Evolutionary conservation across 2,113 vertebrate species (phyloP).

Genomic region (Corythornis vintsioides): DNA sequence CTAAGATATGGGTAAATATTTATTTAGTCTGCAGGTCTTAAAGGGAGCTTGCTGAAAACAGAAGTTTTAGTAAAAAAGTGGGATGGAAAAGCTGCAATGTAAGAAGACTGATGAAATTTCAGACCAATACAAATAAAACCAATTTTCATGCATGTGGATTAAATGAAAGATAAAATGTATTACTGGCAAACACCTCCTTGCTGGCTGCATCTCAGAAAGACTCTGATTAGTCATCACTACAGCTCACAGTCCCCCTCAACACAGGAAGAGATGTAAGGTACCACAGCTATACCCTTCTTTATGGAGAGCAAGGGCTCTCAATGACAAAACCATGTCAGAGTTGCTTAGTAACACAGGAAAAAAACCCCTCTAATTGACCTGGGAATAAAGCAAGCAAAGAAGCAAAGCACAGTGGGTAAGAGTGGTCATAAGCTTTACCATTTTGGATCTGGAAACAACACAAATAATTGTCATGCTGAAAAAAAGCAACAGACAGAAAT

Average conservation of each 20-base stretch:
- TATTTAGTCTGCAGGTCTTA: neutral
- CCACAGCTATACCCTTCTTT: neutral
- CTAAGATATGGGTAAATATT: conserved; percentile 27
- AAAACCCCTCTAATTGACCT: neutral
- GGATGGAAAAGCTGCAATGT: neutral
- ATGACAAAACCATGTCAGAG: neutral
- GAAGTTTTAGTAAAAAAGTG: neutral
- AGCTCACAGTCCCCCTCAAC: neutral
- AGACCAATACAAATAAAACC: neutral
- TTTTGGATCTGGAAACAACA: neutral
- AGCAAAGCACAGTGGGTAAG: neutral
- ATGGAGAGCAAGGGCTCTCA: neutral
- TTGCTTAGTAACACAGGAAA: neutral
- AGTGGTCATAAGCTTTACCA: neutral
- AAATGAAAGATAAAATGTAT: neutral
- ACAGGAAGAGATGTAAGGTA: neutral
- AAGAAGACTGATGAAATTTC: neutral
- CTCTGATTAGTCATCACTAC: neutral
- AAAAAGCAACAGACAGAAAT: neutral
- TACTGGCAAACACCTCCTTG: neutral
- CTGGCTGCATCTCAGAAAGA: neutral
- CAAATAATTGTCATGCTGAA: neutral
- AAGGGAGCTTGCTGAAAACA: neutral
- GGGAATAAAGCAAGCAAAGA: neutral
- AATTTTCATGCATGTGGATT: neutral